Conservation (phyloP, 1,140 invertebrate genomes). For the Euura lappo region DNA sequence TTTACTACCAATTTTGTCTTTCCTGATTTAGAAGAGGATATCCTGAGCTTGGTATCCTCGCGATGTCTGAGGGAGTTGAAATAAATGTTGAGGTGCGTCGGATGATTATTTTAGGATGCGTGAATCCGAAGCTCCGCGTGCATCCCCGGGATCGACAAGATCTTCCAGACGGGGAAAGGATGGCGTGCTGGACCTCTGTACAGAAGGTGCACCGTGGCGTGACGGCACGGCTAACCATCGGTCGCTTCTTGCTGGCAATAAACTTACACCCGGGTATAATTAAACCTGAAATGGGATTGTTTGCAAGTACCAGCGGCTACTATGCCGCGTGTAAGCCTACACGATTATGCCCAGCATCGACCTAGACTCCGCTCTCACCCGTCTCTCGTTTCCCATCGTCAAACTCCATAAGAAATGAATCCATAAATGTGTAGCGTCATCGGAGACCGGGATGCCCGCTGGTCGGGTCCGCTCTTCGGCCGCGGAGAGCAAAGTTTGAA, state of each 20-base stretch:
- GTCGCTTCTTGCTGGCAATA: slow-evolving; percentile 26
- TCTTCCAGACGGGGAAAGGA: slow-evolving; percentile 11
- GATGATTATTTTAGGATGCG: too few relatives aligned
- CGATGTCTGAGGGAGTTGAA: background rate
- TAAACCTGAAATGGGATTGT: slow-evolving; percentile 22
- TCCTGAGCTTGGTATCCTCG: background rate
- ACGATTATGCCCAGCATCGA: background rate
- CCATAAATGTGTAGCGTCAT: background rate
- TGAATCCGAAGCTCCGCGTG: too few relatives aligned
- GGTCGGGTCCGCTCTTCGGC: too few relatives aligned
- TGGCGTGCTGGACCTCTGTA: background rate
- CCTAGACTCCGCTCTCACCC: background rate
- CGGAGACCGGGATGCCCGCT: too few relatives aligned
- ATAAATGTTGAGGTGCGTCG: background rate
- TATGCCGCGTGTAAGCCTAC: background rate
- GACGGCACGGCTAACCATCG: slow-evolving; percentile 12
- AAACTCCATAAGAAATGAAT: background rate
- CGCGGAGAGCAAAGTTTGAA: too few relatives aligned
- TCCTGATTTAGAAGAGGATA: too few relatives aligned
- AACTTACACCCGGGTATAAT: slow-evolving; percentile 36
- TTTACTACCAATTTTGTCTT: too few relatives aligned
- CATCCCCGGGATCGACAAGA: too few relatives aligned
- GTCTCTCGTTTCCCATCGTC: background rate
- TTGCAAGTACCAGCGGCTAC: background rate
- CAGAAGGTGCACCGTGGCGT: background rate